A percentile compares a stretch with the other conserved stretches of the same genome.
phyloP scores from a whole-genome alignment of 2,113 vertebrate genomes.

The Okapia johnstoni region DNA sequence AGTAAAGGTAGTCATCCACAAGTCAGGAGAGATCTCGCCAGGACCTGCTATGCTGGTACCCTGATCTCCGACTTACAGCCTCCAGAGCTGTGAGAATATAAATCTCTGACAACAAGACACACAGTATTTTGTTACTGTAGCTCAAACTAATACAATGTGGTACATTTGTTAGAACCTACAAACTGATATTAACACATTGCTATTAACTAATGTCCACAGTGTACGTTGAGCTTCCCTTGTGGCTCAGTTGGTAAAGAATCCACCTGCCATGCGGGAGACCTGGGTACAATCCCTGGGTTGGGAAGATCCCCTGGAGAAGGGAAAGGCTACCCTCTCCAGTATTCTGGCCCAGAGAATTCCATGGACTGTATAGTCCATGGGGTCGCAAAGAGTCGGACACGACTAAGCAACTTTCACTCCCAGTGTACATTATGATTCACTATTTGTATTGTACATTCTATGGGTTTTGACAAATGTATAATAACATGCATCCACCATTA shows the following conservation, averaged over 20 bases:
- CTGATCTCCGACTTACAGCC: not conserved
- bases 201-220: not conserved
- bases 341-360: not conserved
- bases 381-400: fast-evolving
- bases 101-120: not conserved
- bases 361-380: not conserved
- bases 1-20: not conserved
- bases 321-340: not conserved
- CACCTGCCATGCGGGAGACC: fast-evolving
- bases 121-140: not conserved
- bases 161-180: not conserved
- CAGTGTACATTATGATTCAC: not conserved
- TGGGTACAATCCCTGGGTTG: not conserved
- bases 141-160: not conserved
- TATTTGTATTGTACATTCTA: not conserved
- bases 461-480: not conserved
- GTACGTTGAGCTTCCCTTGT: not conserved
- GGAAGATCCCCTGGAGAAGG: not conserved
- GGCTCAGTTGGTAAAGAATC: not conserved
- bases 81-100: not conserved
- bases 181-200: not conserved
- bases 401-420: not conserved
- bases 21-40: not conserved
- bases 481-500: not conserved
- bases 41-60: no score